Evolutionary conservation across 2,888 invertebrate species (phyloP).

Genomic region (Eupsilia transversa): DNA sequence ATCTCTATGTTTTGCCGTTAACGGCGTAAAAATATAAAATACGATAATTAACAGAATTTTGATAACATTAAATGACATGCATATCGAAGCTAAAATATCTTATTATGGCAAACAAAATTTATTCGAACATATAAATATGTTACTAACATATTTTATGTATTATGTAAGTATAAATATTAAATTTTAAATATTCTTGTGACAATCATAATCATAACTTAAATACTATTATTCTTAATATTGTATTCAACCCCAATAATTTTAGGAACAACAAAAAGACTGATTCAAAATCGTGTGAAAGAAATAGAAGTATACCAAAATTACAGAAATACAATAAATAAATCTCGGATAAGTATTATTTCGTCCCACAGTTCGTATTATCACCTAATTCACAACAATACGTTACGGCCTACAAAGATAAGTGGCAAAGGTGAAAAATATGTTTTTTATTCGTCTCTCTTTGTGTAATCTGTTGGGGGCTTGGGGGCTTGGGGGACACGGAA

Average conservation of each 20-base stretch:
- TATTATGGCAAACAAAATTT: no score
- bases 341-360: conserved; percentile 27
- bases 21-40: no score
- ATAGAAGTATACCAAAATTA: background rate
- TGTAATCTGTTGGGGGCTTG: conserved; percentile 58
- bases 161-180: no score
- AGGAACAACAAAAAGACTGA: background rate
- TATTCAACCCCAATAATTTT: background rate
- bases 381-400: conserved; percentile 50
- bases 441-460: conserved; percentile 62
- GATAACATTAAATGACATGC: no score
- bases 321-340: conserved; percentile 18
- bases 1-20: no score
- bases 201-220: no score
- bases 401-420: conserved; percentile 52
- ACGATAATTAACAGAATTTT: no score
- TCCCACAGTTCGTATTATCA: conserved; percentile 30
- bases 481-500: conserved; percentile 47
- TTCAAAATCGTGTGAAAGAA: background rate
- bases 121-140: no score
- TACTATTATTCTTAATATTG: no score
- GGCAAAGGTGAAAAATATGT: conserved; percentile 62
- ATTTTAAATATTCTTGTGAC: no score
- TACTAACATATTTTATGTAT: no score
- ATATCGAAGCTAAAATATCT: no score